phyloP scores from a whole-genome alignment of 2,888 invertebrate genomes.

The Mythimna loreyi region DNA sequence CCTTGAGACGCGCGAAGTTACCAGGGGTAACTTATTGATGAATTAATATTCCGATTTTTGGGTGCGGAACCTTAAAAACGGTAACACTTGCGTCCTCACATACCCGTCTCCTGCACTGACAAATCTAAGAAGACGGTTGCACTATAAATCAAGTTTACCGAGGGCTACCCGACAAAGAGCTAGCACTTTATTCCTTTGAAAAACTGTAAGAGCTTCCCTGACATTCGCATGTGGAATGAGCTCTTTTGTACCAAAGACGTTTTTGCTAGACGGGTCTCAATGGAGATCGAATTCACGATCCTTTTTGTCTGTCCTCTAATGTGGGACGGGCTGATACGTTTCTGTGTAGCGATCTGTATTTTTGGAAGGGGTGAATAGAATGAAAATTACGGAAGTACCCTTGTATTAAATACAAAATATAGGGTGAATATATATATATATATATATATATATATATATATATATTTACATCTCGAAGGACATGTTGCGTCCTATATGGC shows the following conservation, averaged over 20 bases:
- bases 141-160: slow-evolving; percentile 82
- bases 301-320: slow-evolving; percentile 48
- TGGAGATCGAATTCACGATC: slow-evolving; percentile 59
- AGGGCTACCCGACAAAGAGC: slow-evolving; percentile 70
- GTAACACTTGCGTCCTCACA: slow-evolving; percentile 27
- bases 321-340: slow-evolving; percentile 35
- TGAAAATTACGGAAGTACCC: neutral
- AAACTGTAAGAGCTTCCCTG: slow-evolving; percentile 79
- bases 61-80: too few relatives aligned
- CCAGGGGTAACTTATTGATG: too few relatives aligned
- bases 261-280: slow-evolving; percentile 69
- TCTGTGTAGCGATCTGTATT: slow-evolving; percentile 26
- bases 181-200: slow-evolving; percentile 79
- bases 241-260: slow-evolving; percentile 76
- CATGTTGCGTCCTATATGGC: too few relatives aligned
- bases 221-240: slow-evolving; percentile 75
- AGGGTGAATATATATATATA: too few relatives aligned
- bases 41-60: too few relatives aligned
- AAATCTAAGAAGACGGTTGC: slow-evolving; percentile 77
- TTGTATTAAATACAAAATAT: too few relatives aligned
- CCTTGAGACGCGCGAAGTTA: too few relatives aligned
- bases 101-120: slow-evolving; percentile 64
- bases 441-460: too few relatives aligned
- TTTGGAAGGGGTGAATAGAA: slow-evolving; percentile 15
- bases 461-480: too few relatives aligned